Percentiles rank a stretch among this genome's conserved stretches.
Conservation (phyloP, 2,888 invertebrate species). For the Drosophila prostipennis region DNA sequence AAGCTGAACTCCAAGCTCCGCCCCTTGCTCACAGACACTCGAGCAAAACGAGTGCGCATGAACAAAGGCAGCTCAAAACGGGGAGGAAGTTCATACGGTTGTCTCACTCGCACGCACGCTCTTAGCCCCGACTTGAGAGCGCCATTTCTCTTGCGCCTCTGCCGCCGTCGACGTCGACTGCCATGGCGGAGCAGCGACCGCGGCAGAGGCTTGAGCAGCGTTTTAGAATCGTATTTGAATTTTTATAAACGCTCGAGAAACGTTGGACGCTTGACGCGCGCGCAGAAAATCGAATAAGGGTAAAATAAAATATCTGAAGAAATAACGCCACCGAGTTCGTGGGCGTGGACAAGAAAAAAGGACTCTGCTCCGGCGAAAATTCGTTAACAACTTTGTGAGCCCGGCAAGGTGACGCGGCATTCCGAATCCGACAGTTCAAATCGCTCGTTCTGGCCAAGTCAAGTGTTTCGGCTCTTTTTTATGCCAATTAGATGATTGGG, state of each 20-base stretch:
- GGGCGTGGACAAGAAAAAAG: constrained; percentile 35
- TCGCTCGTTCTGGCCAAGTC: constrained; percentile 37
- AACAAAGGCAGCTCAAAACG: constrained; percentile 39
- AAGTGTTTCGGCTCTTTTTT: constrained; percentile 30
- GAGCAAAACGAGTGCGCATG: constrained; percentile 45
- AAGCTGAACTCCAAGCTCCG: constrained; percentile 58
- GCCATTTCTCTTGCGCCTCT: constrained; percentile 60
- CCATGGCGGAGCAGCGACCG: constrained; percentile 37
- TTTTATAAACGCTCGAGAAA: constrained; percentile 82
- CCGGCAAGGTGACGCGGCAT: constrained; percentile 40
- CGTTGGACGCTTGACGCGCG: constrained; percentile 76
- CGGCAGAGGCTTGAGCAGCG: constrained; percentile 51
- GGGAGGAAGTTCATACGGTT: constrained; percentile 50
- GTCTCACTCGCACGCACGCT: constrained; percentile 55
- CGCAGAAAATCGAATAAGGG: constrained; percentile 49
- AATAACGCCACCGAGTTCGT: constrained; percentile 9
- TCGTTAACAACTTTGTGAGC: constrained; percentile 4
- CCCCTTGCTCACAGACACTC: constrained; percentile 44
- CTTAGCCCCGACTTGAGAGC: constrained; percentile 27
- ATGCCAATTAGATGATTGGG: constrained; percentile 43
- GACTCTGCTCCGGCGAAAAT: constrained; percentile 18
- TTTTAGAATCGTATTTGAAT: constrained; percentile 82
- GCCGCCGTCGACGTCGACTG: constrained; percentile 37
- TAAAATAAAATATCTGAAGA: constrained; percentile 1
- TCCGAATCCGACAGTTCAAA: constrained; percentile 24